Evolutionary conservation across 2,113 vertebrate genomes (phyloP).

Genomic region (Silurus meridionalis): DNA sequence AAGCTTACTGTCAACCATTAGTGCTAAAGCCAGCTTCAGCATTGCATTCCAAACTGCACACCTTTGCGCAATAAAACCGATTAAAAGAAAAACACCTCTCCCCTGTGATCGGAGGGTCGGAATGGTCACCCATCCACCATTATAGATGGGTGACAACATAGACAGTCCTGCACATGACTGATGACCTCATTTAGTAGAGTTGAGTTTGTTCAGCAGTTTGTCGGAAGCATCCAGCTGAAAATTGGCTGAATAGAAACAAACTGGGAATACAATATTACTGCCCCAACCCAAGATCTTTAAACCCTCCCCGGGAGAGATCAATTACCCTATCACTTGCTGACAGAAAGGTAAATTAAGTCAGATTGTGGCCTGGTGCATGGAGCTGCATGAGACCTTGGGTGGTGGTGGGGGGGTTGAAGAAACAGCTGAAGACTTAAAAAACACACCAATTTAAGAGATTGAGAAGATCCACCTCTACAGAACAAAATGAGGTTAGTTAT

Average conservation of each 20-base stretch:
- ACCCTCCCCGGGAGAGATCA: conserved; percentile 25
- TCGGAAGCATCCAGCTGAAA: conserved; percentile 13
- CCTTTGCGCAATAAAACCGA: not conserved
- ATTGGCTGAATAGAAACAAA: conserved; percentile 26
- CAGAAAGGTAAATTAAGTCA: conserved; percentile 37
- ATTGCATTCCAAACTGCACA: not conserved
- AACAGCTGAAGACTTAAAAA: not conserved
- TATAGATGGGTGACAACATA: not conserved
- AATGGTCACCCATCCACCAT: conserved; percentile 8
- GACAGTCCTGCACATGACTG: conserved; percentile 2
- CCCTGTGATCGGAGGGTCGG: not conserved
- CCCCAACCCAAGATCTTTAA: conserved; percentile 22
- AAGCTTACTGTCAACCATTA: not conserved
- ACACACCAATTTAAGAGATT: conserved; percentile 23
- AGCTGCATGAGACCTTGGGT: not conserved
- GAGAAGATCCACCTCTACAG: not conserved
- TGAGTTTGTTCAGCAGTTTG: conserved; percentile 31
- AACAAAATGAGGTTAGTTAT: not conserved
- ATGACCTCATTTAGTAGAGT: conserved; percentile 26
- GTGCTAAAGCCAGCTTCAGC: not conserved
- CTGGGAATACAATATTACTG: conserved; percentile 35
- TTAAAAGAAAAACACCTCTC: not conserved
- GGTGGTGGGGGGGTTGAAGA: not conserved
- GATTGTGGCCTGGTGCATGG: not conserved
- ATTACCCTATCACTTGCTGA: conserved; percentile 38